These are phyloP conservation scores for Pristionchus mayeri DNA, from an alignment of 2,888 invertebrate genomes.

Conservation along the genomic window DNA sequence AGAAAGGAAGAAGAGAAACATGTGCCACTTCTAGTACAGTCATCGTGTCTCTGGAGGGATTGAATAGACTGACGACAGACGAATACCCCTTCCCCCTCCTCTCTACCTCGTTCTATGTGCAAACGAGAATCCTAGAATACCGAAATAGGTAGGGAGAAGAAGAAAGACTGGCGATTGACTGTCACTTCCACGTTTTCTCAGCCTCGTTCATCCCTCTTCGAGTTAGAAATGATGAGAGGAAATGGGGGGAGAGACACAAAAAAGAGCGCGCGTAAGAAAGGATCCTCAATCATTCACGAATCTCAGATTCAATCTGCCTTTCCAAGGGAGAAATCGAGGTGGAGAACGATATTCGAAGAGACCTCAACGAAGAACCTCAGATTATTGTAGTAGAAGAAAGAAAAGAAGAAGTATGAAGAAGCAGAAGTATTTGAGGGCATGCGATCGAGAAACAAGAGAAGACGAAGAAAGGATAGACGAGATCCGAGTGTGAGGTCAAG, in stretches of 20 bases:
- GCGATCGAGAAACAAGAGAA: conserved; percentile 18
- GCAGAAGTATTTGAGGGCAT: neutral
- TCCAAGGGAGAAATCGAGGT: neutral
- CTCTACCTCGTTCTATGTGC: too few species aligned
- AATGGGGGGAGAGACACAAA: neutral
- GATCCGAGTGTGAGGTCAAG: neutral
- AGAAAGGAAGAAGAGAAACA: neutral
- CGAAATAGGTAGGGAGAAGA: neutral
- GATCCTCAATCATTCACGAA: neutral
- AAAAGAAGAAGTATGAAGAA: neutral
- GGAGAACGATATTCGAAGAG: neutral
- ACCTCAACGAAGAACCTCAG: neutral
- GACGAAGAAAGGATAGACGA: neutral
- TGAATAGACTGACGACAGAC: neutral
- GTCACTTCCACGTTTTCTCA: too few species aligned
- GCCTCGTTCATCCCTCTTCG: neutral
- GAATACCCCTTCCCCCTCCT: too few species aligned
- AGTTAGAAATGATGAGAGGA: neutral
- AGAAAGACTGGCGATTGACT: neutral
- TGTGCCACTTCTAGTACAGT: neutral
- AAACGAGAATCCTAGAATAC: too few species aligned
- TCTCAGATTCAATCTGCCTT: neutral
- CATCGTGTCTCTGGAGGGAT: neutral
- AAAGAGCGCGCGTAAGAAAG: neutral
- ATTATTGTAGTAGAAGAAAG: neutral